Percentiles rank a stretch among this genome's conserved stretches.
Evolutionary conservation across 2,113 vertebrate genomes (phyloP).

Genomic region (Haemorhous mexicanus): DNA sequence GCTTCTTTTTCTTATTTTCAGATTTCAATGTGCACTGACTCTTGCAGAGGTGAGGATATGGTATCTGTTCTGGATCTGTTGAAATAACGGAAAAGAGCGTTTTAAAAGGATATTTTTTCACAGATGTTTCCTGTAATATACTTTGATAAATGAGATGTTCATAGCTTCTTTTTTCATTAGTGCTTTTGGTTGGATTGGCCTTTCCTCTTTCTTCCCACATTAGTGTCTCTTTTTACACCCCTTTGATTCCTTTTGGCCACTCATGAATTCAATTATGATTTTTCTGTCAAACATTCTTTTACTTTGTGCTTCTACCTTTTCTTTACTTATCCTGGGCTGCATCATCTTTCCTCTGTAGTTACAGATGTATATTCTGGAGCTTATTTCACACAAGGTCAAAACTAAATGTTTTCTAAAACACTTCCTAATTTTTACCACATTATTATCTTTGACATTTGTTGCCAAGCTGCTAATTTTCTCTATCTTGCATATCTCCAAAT

Average conservation of each 20-base stretch:
- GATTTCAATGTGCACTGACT: neutral
- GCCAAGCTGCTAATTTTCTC: neutral
- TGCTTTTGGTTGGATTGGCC: neutral
- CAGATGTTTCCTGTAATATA: neutral
- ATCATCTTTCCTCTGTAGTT: neutral
- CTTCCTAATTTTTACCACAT: neutral
- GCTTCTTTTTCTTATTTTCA: fast-evolving
- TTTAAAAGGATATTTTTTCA: neutral
- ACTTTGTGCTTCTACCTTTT: neutral
- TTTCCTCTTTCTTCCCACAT: neutral
- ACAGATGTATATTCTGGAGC: neutral
- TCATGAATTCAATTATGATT: neutral
- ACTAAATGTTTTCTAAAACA: neutral
- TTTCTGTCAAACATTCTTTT: neutral
- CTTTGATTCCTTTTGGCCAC: neutral
- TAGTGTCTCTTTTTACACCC: neutral
- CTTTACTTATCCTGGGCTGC: neutral
- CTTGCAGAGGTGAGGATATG: neutral
- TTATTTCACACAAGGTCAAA: neutral
- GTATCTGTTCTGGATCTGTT: neutral
- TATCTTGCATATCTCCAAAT: neutral
- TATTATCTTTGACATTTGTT: neutral
- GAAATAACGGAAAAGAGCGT: neutral
- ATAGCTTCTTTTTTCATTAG: neutral
- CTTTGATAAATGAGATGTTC: neutral